Evolutionary conservation across 2,797 vertebrate genomes (phyloP), one percentile per base, ranked within the genome.

Genomic region (Apogon hyalosoma): DNA sequence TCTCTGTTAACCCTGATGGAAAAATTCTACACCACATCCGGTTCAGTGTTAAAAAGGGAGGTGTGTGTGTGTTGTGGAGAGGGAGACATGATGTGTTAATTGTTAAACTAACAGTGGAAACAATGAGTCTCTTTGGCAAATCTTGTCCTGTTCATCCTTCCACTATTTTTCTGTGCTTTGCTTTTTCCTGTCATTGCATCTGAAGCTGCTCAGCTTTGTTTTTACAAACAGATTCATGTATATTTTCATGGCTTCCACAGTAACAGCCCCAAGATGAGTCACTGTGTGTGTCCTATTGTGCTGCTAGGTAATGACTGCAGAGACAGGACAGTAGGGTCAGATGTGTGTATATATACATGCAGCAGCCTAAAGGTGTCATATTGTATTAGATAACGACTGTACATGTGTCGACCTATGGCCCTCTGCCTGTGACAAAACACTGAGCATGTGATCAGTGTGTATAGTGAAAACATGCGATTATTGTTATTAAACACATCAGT

Each of bases 71-170:
- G 54, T 46, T 10, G 52, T 21, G 42, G 54, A 52, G 48, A 68
- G 66, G 54, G 66, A 63, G 40, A 49, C 53, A 38, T 49, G 61
- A 79, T 80, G 70, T 87, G 70, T 71, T 77, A 64, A 1, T 80
- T 57, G 46, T 61, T 80, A 42, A 68, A 80, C 83, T 68, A 86
- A 89, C 79, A 85, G 77, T 92, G 90, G 88, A 94, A 92, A 91
- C 79, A 83, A 77, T 84, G 36, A 73, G 56, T 43, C 57, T 63
- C 31, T 79, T 70, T 71, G 65, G 54, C 39, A 67, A 49, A 70
- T 56, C 50, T 52, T 16, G 13, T 75, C 8, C 10, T 53, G 45
- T 68, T 73, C 45, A 8, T 75, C 19, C 38, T 50, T 55, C 6
- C 19, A 14, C 52, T 18, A 56, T 73, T 42, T 61, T 47, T 21